phyloP scores from a whole-genome alignment of 2,113 vertebrate genomes.

The Oryzias melastigma region DNA sequence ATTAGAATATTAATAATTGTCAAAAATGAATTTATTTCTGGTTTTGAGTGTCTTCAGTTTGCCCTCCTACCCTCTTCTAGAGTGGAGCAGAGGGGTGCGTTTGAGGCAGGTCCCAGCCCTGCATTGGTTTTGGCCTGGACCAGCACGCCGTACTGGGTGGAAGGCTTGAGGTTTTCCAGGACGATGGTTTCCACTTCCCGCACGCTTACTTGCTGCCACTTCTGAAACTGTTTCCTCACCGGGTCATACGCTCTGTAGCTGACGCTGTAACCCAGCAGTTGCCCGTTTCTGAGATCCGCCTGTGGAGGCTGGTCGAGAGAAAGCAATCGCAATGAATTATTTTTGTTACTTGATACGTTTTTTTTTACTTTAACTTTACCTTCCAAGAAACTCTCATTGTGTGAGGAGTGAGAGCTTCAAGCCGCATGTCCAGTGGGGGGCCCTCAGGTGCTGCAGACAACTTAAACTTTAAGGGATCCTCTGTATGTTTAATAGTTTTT shows the following conservation, averaged over 20 bases:
- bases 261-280: constrained; percentile 54
- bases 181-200: constrained; percentile 18
- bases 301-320: constrained; percentile 49
- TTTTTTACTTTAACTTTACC: constrained; percentile 26
- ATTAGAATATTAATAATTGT: no score
- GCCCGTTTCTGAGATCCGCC: constrained; percentile 51
- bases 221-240: neutral
- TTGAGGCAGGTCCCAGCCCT: constrained; percentile 51
- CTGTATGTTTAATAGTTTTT: neutral
- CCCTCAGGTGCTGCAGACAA: constrained; percentile 58
- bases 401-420: constrained; percentile 41
- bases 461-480: neutral
- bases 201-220: constrained; percentile 38
- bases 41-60: neutral
- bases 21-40: neutral
- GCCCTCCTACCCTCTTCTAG: constrained; percentile 48
- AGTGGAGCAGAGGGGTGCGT: constrained; percentile 51
- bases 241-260: constrained; percentile 57
- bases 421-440: constrained; percentile 53
- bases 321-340: neutral
- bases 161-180: constrained; percentile 55
- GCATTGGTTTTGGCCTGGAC: constrained; percentile 53
- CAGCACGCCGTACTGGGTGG: constrained; percentile 38
- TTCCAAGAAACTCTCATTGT: constrained; percentile 67
- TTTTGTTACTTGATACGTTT: neutral